These are phyloP conservation scores for Hyperopisus bebe DNA, from an alignment of 2,113 vertebrate species.

Conservation along the genomic window DNA sequence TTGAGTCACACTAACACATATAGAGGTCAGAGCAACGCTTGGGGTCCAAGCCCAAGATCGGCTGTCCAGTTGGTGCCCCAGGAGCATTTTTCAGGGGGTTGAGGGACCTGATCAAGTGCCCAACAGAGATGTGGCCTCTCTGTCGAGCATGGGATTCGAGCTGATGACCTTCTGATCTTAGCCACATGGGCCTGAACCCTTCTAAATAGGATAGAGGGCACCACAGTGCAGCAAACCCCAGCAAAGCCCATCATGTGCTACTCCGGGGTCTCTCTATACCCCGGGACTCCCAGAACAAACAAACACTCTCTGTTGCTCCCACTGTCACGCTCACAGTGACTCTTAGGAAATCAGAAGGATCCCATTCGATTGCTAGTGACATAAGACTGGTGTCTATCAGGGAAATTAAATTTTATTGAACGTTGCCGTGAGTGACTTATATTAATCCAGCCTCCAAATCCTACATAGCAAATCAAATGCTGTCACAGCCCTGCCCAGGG, in stretches of 20 bases:
- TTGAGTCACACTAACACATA: background rate
- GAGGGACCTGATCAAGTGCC: background rate
- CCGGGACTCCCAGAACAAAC: background rate
- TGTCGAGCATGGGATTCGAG: background rate
- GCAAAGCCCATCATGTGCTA: background rate
- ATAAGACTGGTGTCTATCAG: conserved; percentile 74
- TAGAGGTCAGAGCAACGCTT: background rate
- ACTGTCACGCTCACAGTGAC: background rate
- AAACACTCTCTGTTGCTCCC: background rate
- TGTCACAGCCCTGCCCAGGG: conserved; percentile 65
- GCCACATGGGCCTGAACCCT: background rate
- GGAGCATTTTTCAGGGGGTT: background rate
- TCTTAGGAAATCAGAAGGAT: background rate
- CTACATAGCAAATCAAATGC: conserved; percentile 80
- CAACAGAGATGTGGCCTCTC: background rate
- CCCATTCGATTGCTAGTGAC: conserved; percentile 62
- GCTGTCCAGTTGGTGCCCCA: background rate
- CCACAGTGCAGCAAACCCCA: background rate
- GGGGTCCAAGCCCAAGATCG: background rate
- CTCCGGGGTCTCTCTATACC: background rate
- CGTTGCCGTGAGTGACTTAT: conserved; percentile 71
- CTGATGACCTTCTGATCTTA: background rate
- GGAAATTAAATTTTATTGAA: conserved; percentile 87
- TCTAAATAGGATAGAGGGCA: background rate
- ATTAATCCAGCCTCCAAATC: conserved; percentile 77